These are phyloP conservation scores for Periplaneta americana DNA, from an alignment of 1,140 invertebrate genomes.

Conservation along the genomic window DNA sequence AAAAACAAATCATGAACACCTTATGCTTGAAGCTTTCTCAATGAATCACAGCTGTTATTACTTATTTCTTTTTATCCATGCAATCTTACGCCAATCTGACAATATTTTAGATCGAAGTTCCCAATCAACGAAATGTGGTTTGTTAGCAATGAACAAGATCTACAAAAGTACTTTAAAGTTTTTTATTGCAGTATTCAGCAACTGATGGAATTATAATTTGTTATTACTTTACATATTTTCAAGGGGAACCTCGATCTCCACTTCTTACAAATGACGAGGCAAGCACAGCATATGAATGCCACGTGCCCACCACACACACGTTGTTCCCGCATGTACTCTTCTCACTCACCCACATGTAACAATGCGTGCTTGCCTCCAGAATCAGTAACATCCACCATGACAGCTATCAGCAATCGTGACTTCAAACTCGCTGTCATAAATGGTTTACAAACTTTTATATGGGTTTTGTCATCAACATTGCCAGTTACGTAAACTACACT, in stretches of 20 bases:
- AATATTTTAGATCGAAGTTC: neutral
- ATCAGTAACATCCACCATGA: neutral
- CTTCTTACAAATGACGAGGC: neutral
- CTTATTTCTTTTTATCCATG: neutral
- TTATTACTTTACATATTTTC: neutral
- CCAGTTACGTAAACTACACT: neutral
- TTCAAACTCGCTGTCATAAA: neutral
- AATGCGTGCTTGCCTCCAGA: neutral
- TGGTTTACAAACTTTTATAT: neutral
- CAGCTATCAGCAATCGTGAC: neutral
- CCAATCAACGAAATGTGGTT: neutral
- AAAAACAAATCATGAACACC: neutral
- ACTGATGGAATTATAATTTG: no score
- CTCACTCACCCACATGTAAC: neutral
- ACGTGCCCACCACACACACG: neutral
- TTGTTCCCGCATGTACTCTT: neutral
- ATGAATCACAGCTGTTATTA: neutral
- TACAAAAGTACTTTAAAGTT: no score
- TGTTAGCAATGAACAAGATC: neutral
- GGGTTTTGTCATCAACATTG: neutral
- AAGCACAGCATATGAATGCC: neutral
- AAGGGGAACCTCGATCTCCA: neutral
- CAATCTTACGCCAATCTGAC: neutral
- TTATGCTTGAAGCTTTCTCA: neutral
- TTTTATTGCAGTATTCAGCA: no score